Conservation (phyloP, 1,140 invertebrate genomes). For the Drosophila tristis region DNA sequence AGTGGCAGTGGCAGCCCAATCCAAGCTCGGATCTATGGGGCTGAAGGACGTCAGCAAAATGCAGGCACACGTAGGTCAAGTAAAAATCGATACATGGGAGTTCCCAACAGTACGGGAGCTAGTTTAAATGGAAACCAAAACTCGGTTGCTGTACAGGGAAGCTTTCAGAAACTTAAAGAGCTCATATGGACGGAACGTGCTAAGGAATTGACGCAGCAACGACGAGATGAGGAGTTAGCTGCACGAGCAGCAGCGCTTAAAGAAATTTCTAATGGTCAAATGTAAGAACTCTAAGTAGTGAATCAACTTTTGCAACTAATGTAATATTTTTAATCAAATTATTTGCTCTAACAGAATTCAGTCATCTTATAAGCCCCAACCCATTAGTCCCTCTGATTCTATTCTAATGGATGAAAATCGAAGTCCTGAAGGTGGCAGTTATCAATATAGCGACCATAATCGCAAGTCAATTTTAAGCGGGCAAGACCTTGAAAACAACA, state of each 20-base stretch:
- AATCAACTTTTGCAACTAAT: neutral
- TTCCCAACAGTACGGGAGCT: slow-evolving; percentile 36
- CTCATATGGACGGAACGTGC: slow-evolving; percentile 88
- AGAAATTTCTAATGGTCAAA: slow-evolving; percentile 85
- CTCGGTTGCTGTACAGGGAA: slow-evolving; percentile 85
- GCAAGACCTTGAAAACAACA: slow-evolving; percentile 34
- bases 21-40: slow-evolving; percentile 54
- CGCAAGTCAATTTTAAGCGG: slow-evolving; percentile 48
- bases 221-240: slow-evolving; percentile 87
- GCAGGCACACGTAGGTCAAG: slow-evolving; percentile 42
- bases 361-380: slow-evolving; percentile 30
- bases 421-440: slow-evolving; percentile 53
- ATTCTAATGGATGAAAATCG: slow-evolving; percentile 75
- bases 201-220: slow-evolving; percentile 88
- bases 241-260: slow-evolving; percentile 86
- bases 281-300: slow-evolving; percentile 50
- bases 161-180: slow-evolving; percentile 88
- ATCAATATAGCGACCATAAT: slow-evolving; percentile 30
- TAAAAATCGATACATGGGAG: slow-evolving; percentile 69
- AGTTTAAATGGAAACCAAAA: slow-evolving; percentile 44
- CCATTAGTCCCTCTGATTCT: slow-evolving; percentile 43
- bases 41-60: slow-evolving; percentile 48
- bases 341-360: slow-evolving; percentile 45
- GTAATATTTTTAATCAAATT: neutral
- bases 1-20: slow-evolving; percentile 15